Conservation (phyloP, 2,113 vertebrate genomes). For the Trogon surrucura region DNA sequence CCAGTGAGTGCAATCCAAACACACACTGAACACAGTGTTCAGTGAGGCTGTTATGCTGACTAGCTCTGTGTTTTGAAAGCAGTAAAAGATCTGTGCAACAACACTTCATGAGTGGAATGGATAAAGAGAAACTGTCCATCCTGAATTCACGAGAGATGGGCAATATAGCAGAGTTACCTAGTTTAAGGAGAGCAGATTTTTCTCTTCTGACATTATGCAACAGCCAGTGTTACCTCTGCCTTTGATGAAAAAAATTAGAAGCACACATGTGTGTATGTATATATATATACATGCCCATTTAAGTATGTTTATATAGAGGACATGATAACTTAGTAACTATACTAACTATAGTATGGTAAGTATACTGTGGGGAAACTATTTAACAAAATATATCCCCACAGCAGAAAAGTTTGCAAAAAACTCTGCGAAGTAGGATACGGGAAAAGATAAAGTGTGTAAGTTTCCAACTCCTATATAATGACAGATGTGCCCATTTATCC, state of each 20-base stretch:
- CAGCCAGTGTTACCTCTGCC: not conserved
- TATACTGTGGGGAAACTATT: not conserved
- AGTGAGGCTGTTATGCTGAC: not conserved
- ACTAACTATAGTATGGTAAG: not conserved
- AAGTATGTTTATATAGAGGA: not conserved
- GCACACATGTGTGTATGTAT: no score
- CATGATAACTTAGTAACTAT: not conserved
- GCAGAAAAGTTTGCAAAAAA: not conserved
- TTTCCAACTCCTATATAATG: not conserved
- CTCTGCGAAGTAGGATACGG: not conserved
- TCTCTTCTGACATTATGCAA: not conserved
- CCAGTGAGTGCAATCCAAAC: not conserved
- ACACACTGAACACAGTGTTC: not conserved
- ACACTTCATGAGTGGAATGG: accelerated
- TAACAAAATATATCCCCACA: not conserved
- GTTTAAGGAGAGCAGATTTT: not conserved
- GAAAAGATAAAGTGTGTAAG: not conserved
- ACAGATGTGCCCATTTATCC: not conserved
- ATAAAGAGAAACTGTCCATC: not conserved
- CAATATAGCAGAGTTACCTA: not conserved
- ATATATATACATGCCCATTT: not conserved
- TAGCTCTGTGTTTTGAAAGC: not conserved
- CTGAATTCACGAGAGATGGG: not conserved
- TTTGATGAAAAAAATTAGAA: not conserved
- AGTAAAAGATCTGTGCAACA: not conserved